Percentiles rank a stretch among this genome's conserved stretches.
Evolutionary conservation across 2,797 vertebrate genomes (phyloP).

Genomic region (Tangara arthus): DNA sequence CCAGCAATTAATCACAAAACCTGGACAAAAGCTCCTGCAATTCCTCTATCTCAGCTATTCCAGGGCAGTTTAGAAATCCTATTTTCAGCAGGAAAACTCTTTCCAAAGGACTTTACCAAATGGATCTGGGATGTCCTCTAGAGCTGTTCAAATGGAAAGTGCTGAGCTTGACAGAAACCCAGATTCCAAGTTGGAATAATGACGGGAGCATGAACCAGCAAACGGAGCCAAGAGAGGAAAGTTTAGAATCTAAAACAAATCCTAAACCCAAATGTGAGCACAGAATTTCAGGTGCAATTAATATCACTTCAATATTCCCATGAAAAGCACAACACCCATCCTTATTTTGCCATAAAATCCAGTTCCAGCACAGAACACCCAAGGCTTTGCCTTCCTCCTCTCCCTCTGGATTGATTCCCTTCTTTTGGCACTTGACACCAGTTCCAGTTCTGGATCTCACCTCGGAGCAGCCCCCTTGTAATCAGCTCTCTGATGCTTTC

Average conservation of each 20-base stretch:
- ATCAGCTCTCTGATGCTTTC: not conserved
- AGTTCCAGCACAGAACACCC: not conserved
- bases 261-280: fast-evolving
- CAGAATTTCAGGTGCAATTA: not conserved
- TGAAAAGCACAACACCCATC: not conserved
- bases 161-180: not conserved
- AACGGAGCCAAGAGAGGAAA: not conserved
- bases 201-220: not conserved
- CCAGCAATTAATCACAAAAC: not conserved
- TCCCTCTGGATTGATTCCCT: not conserved
- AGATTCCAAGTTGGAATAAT: not conserved
- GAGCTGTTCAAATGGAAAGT: not conserved
- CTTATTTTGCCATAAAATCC: not conserved
- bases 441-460: not conserved
- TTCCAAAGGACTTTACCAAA: not conserved
- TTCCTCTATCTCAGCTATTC: not conserved
- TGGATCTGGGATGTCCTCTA: not conserved
- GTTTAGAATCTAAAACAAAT: not conserved
- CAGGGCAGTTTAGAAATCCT: not conserved
- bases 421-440: not conserved
- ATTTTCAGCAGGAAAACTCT: not conserved
- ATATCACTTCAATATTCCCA: not conserved
- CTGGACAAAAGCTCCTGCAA: not conserved
- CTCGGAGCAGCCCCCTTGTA: not conserved
- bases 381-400: not conserved